Base-by-base conservation (phyloP, 2,113 vertebrate species). In the Callocephalon fimbriatum region DNA sequence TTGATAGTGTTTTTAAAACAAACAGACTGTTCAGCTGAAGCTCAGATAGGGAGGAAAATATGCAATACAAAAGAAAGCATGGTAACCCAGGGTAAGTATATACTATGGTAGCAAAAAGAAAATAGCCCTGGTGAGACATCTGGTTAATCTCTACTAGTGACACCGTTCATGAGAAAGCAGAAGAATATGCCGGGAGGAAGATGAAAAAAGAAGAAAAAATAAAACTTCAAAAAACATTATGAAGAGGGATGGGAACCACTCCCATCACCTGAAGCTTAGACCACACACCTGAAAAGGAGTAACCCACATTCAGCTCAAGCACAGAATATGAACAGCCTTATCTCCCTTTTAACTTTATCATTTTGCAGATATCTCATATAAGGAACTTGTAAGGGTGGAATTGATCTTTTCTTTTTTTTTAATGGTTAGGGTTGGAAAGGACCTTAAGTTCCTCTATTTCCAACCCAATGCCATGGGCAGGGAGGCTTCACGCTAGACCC, bases 281-380 rank as follows among this genome's bases (percentile, higher is more conserved):
- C 96, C 94, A 96, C 96, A 95, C 96, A 97, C 93, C 90, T 96
- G 75, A 93, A 85, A 96, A 77, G 78, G 80, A 95, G 53, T 50
- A 83, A 93, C 74, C 32, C 58, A 51, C 47, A 61, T 53, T 27
- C 84, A 91, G 63, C 74, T 77, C 0, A 0, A 70, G 68, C 5
- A 3, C 27, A 21, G 22, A 26, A 15, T 29, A 4, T 12, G 79
- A 86, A 32, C 67, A 80, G 38, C 70, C 40, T 94, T 91, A 83
- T 88, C 87, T 93, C 50, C 40, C 53, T 78, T 61, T 29, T 44
- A 68, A 35, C n/a, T 38, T 77, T 58, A 63, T 54, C 47, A 12
- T 82, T 93, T 59, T 84, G 32, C 72, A 90, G 54, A 18, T 53
- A 32, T 67, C 10, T 0, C 29, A 19, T 62, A 50, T 32, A 15